Base-by-base conservation (phyloP, 2,888 invertebrate species). In the Caenorhabditis sulstoni region DNA sequence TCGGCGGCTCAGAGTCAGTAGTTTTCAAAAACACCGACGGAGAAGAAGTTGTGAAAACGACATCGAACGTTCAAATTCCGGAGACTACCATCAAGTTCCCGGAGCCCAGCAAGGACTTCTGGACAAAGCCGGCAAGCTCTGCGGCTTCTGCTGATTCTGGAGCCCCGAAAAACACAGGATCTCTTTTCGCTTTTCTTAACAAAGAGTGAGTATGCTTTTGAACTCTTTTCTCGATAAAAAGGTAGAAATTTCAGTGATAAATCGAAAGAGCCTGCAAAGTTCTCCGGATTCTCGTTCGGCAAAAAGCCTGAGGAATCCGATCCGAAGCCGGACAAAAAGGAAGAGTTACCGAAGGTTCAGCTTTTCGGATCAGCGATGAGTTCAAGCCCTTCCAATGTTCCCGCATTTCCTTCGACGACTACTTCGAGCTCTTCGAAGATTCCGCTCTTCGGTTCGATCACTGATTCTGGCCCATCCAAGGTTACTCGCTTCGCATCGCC, bases 91-190 rank as follows among this genome's bases (percentile, higher is more conserved):
- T 84, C 59, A 76, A 76, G 16, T 76, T 84, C 37, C 84, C 84
- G 1, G 74, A 81, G 53, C 81, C 82, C 4, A 75, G 61, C 11
- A 71, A 81, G 39, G 82, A 79, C n/a, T 84, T 84, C 62, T 84
- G 84, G 84, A 73, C 55, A 3, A 84, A 81, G 14, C 29, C 29
- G 3, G 29, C 29, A 7, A 74, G 76, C 14, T 14, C 44, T 11
- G 18, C 9, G 18, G 65, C 16, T n/a, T 18, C 22, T 20, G 37
- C 47, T n/a, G n/a, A n/a, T n/a, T n/a, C n/a, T n/a, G n/a, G n/a
- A n/a, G n/a, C n/a, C 18, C 7, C 20, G 18, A 14, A 18, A 11
- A 59, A 53, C 5, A 57, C 23, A 37, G 75, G 66, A 39, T 67
- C 64, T 14, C 57, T 80, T 3, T 80, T 80, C 35, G 80, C 66